Evolutionary conservation across 2,888 invertebrate species (phyloP), one percentile per base, ranked within the genome.

Genomic region (Stratiomys singularior): DNA sequence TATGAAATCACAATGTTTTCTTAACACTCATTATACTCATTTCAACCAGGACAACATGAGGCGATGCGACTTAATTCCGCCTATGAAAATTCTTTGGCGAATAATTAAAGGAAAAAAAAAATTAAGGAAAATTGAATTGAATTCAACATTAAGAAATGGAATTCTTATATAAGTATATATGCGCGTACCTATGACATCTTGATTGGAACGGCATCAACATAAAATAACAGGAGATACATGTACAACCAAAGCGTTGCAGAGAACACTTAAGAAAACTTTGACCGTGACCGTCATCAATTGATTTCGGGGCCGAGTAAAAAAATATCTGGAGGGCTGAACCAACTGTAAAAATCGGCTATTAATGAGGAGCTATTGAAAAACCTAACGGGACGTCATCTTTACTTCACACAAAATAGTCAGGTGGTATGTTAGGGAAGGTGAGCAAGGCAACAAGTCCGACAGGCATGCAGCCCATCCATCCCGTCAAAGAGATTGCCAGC

Each of bases 331-430:
- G 74, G 74, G 74, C 60, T 74, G 74, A 37, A 18, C 74, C 60
- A 74, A 74, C 74, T 74, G 74, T 74, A 74, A 74, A 74, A 74
- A 60, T 74, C 60, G 23, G 18, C 72, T 72, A 72, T 72, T 72
- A 72, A 72, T 72, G 72, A 72, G 72, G 30, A 58, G 15, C 74
- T 74, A 74, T 58, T 74, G 60, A 74, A 74, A 27, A 74, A 74
- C 60, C 74, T 74, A 74, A 74, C 74, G 74, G 74, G 30, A 28
- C 25, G 58, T 18, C 60, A 47, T 69, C 13, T 69, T 46, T 15
- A 9, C 37, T 1, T 69, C 69, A 7, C 46, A 69, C 46, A 25
- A 69, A 69, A 47, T 30, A 47, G 60, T 21, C 60, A 60, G 60
- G 25, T n/a, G 47, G 47, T 25, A 25, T n/a, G 27, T 21, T 47